These are phyloP conservation scores for Acronicta leporina DNA, from an alignment of 2,888 invertebrate species.

Conservation along the genomic window DNA sequence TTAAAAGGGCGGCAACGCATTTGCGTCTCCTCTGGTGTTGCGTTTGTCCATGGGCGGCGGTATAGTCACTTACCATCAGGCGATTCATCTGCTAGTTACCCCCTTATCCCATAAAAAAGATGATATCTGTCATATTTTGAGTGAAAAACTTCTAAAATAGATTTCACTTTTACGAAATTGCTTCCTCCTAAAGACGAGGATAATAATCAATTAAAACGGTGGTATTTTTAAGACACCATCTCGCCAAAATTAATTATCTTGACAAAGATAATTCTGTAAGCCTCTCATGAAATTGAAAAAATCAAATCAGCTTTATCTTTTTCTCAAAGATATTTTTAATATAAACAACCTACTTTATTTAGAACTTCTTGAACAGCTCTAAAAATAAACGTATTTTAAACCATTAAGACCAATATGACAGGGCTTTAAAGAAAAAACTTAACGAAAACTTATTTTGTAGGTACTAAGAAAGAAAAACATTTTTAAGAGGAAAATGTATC, in stretches of 20 bases:
- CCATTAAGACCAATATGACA: not conserved
- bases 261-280: conserved; percentile 13
- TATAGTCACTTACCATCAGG: too few species aligned
- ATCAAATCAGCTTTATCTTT: conserved; percentile 26
- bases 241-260: conserved; percentile 7
- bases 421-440: not conserved
- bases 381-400: conserved; percentile 6
- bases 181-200: not conserved
- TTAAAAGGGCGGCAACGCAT: too few species aligned
- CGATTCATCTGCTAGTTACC: too few species aligned
- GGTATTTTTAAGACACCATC: not conserved
- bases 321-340: conserved; percentile 1
- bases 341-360: not conserved
- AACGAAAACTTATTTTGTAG: not conserved
- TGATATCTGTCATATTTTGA: too few species aligned
- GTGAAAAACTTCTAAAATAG: too few species aligned
- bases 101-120: too few species aligned
- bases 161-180: not conserved
- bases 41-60: too few species aligned
- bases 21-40: too few species aligned
- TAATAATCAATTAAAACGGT: not conserved
- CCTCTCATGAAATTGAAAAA: conserved; percentile 27
- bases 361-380: not conserved
- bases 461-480: not conserved
- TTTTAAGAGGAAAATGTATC: not conserved